Conservation (phyloP, 2,113 vertebrate genomes). For the Burhinus oedicnemus region DNA sequence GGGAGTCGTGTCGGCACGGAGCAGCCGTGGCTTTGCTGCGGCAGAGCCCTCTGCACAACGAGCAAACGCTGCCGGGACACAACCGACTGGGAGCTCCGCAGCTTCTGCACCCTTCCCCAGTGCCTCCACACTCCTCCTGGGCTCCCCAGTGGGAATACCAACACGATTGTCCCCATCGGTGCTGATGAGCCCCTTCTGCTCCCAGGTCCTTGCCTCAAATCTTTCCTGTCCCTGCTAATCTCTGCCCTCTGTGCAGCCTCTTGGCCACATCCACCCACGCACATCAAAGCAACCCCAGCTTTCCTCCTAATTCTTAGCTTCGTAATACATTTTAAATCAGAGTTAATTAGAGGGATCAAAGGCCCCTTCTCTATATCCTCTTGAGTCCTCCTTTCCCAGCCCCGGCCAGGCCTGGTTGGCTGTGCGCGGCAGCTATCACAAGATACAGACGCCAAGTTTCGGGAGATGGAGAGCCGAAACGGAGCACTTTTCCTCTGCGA, state of each 20-base stretch:
- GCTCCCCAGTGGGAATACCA: accelerated
- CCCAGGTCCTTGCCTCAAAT: not conserved
- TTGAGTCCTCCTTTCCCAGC: not conserved
- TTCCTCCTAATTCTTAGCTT: not conserved
- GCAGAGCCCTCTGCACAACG: accelerated
- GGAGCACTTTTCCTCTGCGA: not conserved
- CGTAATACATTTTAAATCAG: not conserved
- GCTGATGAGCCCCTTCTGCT: not conserved
- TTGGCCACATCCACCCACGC: not conserved
- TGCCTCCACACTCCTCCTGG: accelerated
- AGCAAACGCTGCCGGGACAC: not conserved
- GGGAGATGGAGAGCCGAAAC: not conserved
- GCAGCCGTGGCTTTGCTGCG: not conserved
- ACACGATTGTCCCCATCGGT: accelerated
- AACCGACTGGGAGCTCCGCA: accelerated
- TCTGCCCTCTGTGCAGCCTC: not conserved
- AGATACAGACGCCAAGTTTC: not conserved
- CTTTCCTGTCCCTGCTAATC: not conserved
- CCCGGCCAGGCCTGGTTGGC: not conserved
- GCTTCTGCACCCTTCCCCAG: accelerated
- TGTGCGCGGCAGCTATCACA: not conserved
- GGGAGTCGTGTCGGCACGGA: accelerated
- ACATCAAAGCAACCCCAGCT: constrained; percentile 10
- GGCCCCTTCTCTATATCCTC: not conserved
- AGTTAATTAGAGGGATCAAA: constrained; percentile 37